Base-by-base conservation (phyloP, 2,797 vertebrate genomes). In the Intellagama lesueurii region DNA sequence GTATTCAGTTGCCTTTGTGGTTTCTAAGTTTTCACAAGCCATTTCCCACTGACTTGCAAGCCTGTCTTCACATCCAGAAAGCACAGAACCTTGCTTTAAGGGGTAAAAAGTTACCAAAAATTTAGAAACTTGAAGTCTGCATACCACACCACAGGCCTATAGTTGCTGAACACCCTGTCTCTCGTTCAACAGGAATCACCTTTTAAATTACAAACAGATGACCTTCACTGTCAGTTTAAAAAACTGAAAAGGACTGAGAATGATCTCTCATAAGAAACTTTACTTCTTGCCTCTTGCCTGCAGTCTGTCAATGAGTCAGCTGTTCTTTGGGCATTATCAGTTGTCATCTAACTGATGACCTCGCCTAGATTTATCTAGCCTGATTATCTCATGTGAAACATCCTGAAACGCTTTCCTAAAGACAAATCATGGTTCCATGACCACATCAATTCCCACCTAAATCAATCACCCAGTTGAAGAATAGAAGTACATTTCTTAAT, bases 391-490 rank as follows among this genome's bases (percentile, higher is more conserved):
- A 66, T 68, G 72, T 28, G 17, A 81, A 86, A 76, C 80, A 52
- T 69, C 70, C 44, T 86, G 56, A 82, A 76, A 77, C 44, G 84
- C 78, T 86, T 88, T 90, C 73, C 72, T 47, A 60, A 87, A 75
- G 68, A 68, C 68, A 87, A 87, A 81, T 81, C 56, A 52, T 35
- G 69, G n/a, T 80, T 87, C 77, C 80, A 2, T 85, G 83, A 75
- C 52, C 78, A 32, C 52, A 66, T 81, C 52, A 81, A 40, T 49
- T 70, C 47, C 78, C 68, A 79, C 35, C 77, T 85, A 80, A 70
- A 75, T 8, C 69, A 81, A 81, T 49, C 78, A 84, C 32, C 49
- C 66, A 85, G 52, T 75, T 69, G 80, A 79, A 85, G 77, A n/a
- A n/a, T 52, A 40, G 64, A 73, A 49, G 82, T 64, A 80, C 30